Base-by-base conservation (phyloP, 53 echinoderm and acorn worm genomes). In the Zoroaster sp. region DNA sequence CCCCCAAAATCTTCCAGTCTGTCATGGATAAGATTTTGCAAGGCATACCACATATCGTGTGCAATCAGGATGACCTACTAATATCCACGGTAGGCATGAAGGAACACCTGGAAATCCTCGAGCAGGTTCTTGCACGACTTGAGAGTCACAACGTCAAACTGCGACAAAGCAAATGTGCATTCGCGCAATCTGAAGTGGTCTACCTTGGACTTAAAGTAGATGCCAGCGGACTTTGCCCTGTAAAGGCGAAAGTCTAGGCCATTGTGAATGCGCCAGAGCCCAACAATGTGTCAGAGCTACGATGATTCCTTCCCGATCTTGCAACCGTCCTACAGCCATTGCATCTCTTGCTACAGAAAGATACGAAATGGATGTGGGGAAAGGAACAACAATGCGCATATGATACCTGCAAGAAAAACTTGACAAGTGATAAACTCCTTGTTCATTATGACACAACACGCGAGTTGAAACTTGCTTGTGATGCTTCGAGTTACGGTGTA, bases 1-100 rank as follows among this genome's bases (percentile, higher is more conserved):
- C 92, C 10, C 69, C 89, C 1, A 89, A 89, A 31, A 89, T 93
- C 31, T 93, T 93, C 86, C 93, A 93, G 55, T 76, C 71, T 21
- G 86, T 69, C 38, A 93, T 93, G 89, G 89, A 93, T 30, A 89
- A 72, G 15, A 69, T 93, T 1, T 35, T 93, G 40, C 83, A 77
- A 15, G 93, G 93, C 17, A 77, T 93, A 49, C 73, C 86, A 47
- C 78, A 78, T 34, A 69, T 77, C 34, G 10, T 93, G 44, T 93
- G 93, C 43, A 87, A 90, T 53, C 93, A 90, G 51, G 15, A 51
- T 17, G 51, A 51, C 51, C 51, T 51, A 51, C 51, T 51, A 51
- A 51, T 15, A 51, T 51, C 51, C 18, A 51, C 51, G n/a, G 51
- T 51, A 51, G 51, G 5, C n/a, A 18, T 52, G 52, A 52, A 52